A percentile compares a stretch with the other conserved stretches of the same genome.
phyloP scores from a whole-genome alignment of 1,140 invertebrate genomes.

The Drosophila bipectinata region DNA sequence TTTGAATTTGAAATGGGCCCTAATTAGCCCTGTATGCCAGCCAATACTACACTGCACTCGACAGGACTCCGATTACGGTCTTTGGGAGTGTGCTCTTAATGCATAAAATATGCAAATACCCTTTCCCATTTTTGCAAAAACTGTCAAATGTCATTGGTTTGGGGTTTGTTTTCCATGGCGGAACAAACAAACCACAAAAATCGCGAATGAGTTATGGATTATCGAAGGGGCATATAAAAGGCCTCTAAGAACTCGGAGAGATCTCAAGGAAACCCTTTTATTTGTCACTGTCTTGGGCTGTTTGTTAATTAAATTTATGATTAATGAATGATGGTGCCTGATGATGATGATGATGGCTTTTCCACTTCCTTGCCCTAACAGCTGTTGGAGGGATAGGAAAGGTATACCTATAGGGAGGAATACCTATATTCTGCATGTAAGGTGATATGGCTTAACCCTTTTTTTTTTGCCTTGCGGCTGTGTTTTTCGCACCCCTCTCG shows the following conservation, averaged over 20 bases:
- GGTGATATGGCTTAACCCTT: slow-evolving; percentile 64
- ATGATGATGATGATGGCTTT: slow-evolving; percentile 36
- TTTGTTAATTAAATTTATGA: slow-evolving; percentile 82
- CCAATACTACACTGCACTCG: slow-evolving; percentile 45
- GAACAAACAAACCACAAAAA: slow-evolving; percentile 56
- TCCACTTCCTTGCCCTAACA: slow-evolving; percentile 67
- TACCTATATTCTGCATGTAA: slow-evolving; percentile 40
- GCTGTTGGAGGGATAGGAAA: slow-evolving; percentile 31
- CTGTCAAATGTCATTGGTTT: slow-evolving; percentile 46
- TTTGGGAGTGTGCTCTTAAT: slow-evolving; percentile 38
- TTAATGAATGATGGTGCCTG: slow-evolving; percentile 62
- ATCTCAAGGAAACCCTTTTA: slow-evolving; percentile 29
- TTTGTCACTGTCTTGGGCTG: slow-evolving; percentile 51
- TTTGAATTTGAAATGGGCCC: slow-evolving; percentile 51
- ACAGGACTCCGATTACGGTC: slow-evolving; percentile 21
- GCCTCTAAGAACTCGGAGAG: slow-evolving; percentile 12
- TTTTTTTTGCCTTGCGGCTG: slow-evolving; percentile 29
- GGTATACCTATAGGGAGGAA: slow-evolving; percentile 1
- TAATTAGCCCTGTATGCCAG: slow-evolving; percentile 61
- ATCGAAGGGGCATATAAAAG: slow-evolving; percentile 23
- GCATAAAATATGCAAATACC: slow-evolving; percentile 73
- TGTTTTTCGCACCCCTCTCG: slow-evolving; percentile 33
- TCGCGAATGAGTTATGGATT: slow-evolving; percentile 62
- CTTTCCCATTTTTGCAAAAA: slow-evolving; percentile 38
- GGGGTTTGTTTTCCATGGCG: slow-evolving; percentile 32